Conservation (phyloP, 2,113 vertebrate species). For the Chlamydotis undulata region DNA sequence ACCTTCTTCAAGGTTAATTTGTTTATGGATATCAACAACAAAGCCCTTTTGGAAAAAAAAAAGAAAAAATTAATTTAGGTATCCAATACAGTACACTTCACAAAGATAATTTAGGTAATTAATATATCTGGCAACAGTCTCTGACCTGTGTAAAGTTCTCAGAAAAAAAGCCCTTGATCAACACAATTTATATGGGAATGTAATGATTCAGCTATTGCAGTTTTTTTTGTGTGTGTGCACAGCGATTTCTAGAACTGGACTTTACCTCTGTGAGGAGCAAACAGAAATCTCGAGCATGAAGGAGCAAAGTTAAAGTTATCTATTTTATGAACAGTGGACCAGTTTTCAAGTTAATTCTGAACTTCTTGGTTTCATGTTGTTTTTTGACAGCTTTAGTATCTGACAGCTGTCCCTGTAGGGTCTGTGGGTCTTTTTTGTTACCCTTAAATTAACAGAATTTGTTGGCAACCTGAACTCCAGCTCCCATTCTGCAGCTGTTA, state of each 20-base stretch:
- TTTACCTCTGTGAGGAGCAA: neutral
- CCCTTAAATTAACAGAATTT: neutral
- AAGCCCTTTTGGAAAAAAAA: neutral
- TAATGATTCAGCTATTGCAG: neutral
- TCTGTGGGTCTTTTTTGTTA: neutral
- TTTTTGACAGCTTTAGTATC: neutral
- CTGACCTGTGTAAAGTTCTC: neutral
- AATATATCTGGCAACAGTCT: neutral
- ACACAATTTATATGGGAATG: neutral
- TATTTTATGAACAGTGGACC: neutral
- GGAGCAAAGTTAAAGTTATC: neutral
- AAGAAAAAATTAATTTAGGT: neutral
- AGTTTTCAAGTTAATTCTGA: neutral
- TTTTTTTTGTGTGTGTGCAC: neutral
- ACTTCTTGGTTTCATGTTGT: neutral
- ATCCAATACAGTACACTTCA: neutral
- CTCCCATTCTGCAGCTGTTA: neutral
- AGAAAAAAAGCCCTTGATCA: neutral
- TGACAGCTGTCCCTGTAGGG: neutral
- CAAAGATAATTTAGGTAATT: neutral
- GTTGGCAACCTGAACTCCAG: neutral
- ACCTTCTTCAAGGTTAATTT: neutral
- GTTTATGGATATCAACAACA: neutral
- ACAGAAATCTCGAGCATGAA: neutral
- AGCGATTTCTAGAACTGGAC: neutral